These are phyloP conservation scores for Sphaerophoria taeniata DNA, from an alignment of 2,888 invertebrate genomes.

Conservation along the genomic window DNA sequence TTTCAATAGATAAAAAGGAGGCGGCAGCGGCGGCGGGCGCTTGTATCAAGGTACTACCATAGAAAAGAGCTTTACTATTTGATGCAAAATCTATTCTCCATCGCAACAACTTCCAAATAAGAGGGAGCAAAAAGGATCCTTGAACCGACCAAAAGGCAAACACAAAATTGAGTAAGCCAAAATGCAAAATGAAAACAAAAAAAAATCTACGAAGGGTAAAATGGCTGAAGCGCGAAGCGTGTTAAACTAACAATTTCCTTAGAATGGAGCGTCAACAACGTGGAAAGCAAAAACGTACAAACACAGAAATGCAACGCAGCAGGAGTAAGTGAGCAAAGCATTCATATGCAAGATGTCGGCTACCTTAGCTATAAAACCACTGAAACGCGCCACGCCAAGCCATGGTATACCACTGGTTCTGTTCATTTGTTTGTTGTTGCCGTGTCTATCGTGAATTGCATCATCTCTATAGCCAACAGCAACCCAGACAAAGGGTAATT, in stretches of 20 bases:
- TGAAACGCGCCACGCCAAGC: too few species aligned
- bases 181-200: not conserved
- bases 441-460: slow-evolving; percentile 55
- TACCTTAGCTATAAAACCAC: slow-evolving; percentile 31
- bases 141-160: slow-evolving; percentile 36
- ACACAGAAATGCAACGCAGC: slow-evolving; percentile 21
- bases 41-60: not conserved
- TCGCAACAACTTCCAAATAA: too few species aligned
- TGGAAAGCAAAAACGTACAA: slow-evolving; percentile 69
- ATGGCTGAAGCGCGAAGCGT: slow-evolving; percentile 71
- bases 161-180: not conserved
- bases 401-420: not conserved
- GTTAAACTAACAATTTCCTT: slow-evolving; percentile 74
- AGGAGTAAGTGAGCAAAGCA: slow-evolving; percentile 27
- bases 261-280: slow-evolving; percentile 25
- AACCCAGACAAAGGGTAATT: slow-evolving; percentile 68
- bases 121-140: not conserved
- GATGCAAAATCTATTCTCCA: not conserved
- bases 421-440: not conserved
- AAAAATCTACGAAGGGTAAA: slow-evolving; percentile 12
- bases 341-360: slow-evolving; percentile 67
- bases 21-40: not conserved
- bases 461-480: slow-evolving; percentile 49
- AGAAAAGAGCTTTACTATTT: not conserved
- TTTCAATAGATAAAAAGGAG: too few species aligned